A percentile compares a stretch with the other conserved stretches of the same genome.
These are phyloP conservation scores for Cacatua alba DNA, from an alignment of 2,113 vertebrate genomes.

Conservation along the genomic window DNA sequence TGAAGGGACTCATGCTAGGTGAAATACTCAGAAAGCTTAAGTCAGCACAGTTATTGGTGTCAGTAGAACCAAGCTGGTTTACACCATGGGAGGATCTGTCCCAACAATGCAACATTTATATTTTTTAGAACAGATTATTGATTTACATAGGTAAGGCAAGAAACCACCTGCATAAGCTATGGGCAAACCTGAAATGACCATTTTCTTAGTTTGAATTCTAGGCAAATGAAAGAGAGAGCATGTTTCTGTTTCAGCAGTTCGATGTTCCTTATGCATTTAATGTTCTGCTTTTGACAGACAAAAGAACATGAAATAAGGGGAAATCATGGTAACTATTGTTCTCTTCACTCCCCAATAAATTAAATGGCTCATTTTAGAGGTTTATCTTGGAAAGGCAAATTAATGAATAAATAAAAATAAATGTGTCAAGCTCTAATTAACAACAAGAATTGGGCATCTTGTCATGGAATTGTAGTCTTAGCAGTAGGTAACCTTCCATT, in stretches of 20 bases:
- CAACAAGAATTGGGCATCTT: constrained; percentile 56
- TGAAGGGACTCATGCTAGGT: background rate
- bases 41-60: background rate
- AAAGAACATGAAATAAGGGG: constrained; percentile 50
- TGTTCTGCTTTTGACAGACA: background rate
- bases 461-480: constrained; percentile 49
- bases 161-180: background rate
- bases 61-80: background rate
- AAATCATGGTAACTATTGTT: constrained; percentile 53
- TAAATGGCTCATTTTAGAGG: constrained; percentile 66
- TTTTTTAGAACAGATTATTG: background rate
- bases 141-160: background rate
- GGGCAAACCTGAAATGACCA: background rate
- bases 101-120: background rate
- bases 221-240: background rate
- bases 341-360: constrained; percentile 43
- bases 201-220: background rate
- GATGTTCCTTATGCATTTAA: background rate
- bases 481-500: constrained; percentile 58
- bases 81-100: background rate
- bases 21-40: background rate
- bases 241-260: background rate
- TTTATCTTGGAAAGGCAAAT: constrained; percentile 38
- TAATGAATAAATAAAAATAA: constrained; percentile 76
- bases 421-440: constrained; percentile 70